Evolutionary conservation across 2,888 invertebrate genomes (phyloP).

Genomic region (Parapristionchus giblindavisi): DNA sequence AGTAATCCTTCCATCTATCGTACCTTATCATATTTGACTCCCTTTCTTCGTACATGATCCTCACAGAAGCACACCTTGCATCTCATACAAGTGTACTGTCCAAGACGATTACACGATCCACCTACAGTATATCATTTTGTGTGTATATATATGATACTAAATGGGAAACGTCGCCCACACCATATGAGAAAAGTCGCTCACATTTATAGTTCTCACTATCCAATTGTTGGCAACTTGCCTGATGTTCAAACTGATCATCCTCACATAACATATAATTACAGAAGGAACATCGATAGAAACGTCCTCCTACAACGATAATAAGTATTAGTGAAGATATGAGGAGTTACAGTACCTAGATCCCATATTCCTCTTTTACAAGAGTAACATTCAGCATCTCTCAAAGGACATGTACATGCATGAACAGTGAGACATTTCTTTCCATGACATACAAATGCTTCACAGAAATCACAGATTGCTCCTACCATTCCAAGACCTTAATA

Average conservation of each 20-base stretch:
- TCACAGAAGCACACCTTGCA: constrained; percentile 96
- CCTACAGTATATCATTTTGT: constrained; percentile 74
- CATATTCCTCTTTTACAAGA: constrained; percentile 93
- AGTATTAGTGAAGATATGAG: no score
- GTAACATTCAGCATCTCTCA: constrained; percentile 85
- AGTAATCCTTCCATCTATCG: neutral
- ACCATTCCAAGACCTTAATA: constrained; percentile 79
- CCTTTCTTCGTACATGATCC: constrained; percentile 83
- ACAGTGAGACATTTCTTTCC: constrained; percentile 87
- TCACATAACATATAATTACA: constrained; percentile 86
- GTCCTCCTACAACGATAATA: constrained; percentile 69
- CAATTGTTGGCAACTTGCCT: constrained; percentile 92
- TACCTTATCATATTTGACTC: constrained; percentile 33
- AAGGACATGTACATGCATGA: constrained; percentile 90
- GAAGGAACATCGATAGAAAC: constrained; percentile 85
- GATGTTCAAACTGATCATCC: constrained; percentile 96
- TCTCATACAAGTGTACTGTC: constrained; percentile 91
- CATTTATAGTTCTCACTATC: constrained; percentile 95
- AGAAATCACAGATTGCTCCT: constrained; percentile 95
- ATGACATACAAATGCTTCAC: constrained; percentile 97
- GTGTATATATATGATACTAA: no score
- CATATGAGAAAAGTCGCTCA: constrained; percentile 70
- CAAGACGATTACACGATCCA: constrained; percentile 90
- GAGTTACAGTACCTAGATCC: constrained; percentile 82
- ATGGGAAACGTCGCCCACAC: neutral